phyloP scores from a whole-genome alignment of 2,888 invertebrate species.

The Microctonus brassicae region DNA sequence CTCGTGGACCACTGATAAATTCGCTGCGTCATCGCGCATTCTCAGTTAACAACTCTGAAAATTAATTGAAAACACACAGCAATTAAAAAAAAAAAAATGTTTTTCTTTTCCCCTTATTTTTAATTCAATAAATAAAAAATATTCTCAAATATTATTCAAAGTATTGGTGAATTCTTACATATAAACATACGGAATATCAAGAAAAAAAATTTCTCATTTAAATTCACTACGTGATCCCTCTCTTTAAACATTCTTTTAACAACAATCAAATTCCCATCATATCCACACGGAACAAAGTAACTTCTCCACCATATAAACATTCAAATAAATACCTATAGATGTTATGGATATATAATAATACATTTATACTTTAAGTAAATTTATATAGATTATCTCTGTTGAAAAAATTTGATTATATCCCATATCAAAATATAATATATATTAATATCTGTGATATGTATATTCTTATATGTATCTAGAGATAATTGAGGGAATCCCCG shows the following conservation, averaged over 20 bases:
- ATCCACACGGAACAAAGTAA: conserved; percentile 49
- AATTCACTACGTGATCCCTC: background rate
- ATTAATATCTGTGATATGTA: no score
- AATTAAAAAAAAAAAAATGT: no score
- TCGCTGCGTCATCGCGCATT: conserved; percentile 69
- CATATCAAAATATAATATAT: no score
- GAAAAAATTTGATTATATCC: no score
- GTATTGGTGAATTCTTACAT: background rate
- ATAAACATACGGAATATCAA: background rate
- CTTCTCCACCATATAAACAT: no score
- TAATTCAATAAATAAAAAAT: background rate
- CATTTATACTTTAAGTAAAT: no score
- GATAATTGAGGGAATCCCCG: background rate
- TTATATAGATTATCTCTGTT: no score
- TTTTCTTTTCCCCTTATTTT: no score
- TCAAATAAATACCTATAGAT: no score
- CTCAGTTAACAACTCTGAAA: conserved; percentile 67
- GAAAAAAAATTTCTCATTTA: background rate
- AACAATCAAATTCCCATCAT: conserved; percentile 59
- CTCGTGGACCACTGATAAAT: conserved; percentile 67
- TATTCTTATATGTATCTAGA: background rate
- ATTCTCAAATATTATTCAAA: background rate
- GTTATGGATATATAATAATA: no score
- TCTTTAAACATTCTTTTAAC: conserved; percentile 41
- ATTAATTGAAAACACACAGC: conserved; percentile 42